Evolutionary conservation across 2,797 vertebrate genomes (phyloP), one percentile per base, ranked within the genome.

Genomic region (Mallotus villosus): DNA sequence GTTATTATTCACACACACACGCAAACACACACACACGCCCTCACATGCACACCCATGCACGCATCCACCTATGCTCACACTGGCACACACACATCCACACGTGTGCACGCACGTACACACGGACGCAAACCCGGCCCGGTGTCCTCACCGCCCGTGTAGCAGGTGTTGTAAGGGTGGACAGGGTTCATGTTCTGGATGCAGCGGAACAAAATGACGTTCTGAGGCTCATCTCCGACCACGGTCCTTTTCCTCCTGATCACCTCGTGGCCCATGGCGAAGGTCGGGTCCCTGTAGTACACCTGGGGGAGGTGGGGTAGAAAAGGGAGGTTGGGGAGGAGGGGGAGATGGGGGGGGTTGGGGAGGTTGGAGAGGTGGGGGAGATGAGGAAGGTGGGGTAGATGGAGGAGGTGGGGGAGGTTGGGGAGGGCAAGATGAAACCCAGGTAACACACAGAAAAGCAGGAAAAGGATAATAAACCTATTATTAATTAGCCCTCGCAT

Each of bases 111-210:
- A 51, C 46, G 58, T 46, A 55, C n/a, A 7, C 22, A 51, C 59
- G 8, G 24, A 32, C 32, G 22, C 21, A 46, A 4, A 16, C 5
- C 19, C 24, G n/a, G 11, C 57, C 68, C 62, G 59, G 34, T 62
- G 34, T 29, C 16, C 86, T 87, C 73, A 98, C 97, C 97, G 88
- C 95, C 97, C 2, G 97, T 98, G 82, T 94, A 99, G 90, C 98
- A 99, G 82, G 97, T 97, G 93, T 98, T 97, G 84, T 90, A 98
- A 6, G 96, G 93, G 62, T 93, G 81, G 32, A 84, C 87, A 1
- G 85, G 84, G 74, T 95, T 93, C 97, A 98, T 99, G 61, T 90
- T 96, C 90, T 99, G 97, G 87, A 99, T 94, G 83, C 98, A 99
- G 72, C 95, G 95, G 86, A 97, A 98, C 83, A 98, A 82, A 67